Evolutionary conservation across 2,888 invertebrate species (phyloP).

Genomic region (Callinectes sapidus): DNA sequence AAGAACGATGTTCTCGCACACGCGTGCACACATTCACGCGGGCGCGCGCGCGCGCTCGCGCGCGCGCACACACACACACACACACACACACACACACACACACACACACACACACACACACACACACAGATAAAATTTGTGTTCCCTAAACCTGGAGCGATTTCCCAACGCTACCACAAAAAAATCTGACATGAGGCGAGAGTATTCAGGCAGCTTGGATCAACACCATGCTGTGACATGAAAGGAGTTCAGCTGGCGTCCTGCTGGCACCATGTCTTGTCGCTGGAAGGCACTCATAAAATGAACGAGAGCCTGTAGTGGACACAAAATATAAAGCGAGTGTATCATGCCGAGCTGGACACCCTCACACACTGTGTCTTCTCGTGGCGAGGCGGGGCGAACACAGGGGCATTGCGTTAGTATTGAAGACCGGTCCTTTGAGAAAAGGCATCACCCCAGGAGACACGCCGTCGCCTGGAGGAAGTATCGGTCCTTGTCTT

Average conservation of each 20-base stretch:
- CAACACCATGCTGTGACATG: not conserved
- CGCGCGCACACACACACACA: too few relatives aligned
- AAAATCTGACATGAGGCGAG: not conserved
- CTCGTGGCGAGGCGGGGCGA: not conserved
- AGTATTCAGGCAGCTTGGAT: not conserved
- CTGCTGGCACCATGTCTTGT: not conserved
- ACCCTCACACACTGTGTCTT: not conserved
- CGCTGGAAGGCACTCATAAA: not conserved
- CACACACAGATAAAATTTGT: not conserved
- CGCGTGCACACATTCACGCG: too few relatives aligned
- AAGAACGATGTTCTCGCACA: not conserved
- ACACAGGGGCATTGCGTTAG: not conserved
- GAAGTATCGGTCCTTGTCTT: not conserved
- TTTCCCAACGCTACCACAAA: not conserved
- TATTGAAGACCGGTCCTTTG: not conserved
- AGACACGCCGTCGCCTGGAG: conserved; percentile 15
- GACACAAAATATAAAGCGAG: not conserved
- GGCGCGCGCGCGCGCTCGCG: too few relatives aligned
- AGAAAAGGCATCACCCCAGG: not conserved
- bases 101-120: not conserved
- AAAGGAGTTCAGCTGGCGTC: not conserved
- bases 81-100: not conserved
- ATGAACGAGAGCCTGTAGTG: not conserved
- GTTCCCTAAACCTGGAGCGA: not conserved
- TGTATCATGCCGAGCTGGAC: not conserved